These are phyloP conservation scores for Propithecus coquereli DNA, from an alignment of 2,113 vertebrate genomes.

Conservation along the genomic window DNA sequence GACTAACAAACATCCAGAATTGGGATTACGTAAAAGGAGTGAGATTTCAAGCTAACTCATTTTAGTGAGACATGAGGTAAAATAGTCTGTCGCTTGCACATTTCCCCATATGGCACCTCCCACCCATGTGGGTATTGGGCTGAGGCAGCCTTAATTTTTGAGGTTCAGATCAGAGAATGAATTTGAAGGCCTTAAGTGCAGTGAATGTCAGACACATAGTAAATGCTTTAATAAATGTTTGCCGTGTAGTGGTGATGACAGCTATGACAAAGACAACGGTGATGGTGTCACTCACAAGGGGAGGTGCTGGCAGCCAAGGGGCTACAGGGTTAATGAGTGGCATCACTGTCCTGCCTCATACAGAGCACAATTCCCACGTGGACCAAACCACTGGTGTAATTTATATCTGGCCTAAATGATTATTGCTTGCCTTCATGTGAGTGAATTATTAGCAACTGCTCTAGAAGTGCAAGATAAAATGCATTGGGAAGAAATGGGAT, in stretches of 20 bases:
- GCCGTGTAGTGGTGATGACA: not conserved
- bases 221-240: not conserved
- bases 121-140: fast-evolving
- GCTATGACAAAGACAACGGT: not conserved
- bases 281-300: not conserved
- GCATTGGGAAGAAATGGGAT: not conserved
- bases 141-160: not conserved
- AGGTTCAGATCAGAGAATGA: not conserved
- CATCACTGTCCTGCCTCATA: not conserved
- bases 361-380: not conserved
- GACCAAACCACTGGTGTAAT: not conserved
- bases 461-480: not conserved
- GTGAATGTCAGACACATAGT: not conserved
- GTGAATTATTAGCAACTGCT: not conserved
- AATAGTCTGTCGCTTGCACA: not conserved
- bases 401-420: not conserved
- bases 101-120: not conserved
- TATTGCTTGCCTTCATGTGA: not conserved
- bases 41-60: not conserved
- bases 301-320: not conserved
- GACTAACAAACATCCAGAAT: not conserved
- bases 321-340: not conserved
- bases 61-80: not conserved
- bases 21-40: not conserved
- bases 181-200: not conserved